Percentiles rank a stretch among this genome's conserved stretches.
These are phyloP conservation scores for Oreonectes daqikongensis DNA, from an alignment of 2,797 vertebrate genomes.

Conservation along the genomic window DNA sequence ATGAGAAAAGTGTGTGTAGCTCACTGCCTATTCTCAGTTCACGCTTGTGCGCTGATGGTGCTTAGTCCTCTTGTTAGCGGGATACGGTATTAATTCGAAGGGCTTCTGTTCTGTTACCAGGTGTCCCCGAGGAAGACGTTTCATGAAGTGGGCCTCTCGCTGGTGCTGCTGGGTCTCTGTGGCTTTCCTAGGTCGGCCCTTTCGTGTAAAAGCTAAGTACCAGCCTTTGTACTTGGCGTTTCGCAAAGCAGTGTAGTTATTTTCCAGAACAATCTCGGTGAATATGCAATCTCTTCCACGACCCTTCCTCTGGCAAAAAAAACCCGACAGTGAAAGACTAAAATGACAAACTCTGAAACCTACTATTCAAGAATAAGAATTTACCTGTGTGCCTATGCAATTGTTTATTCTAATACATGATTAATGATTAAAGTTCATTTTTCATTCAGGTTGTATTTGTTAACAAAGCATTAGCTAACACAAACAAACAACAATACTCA, in stretches of 20 bases:
- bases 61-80: conserved; percentile 93
- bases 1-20: not conserved
- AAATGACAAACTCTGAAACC: conserved; percentile 24
- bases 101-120: conserved; percentile 89
- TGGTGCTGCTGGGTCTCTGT: conserved; percentile 97
- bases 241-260: conserved; percentile 98
- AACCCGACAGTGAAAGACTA: conserved; percentile 12
- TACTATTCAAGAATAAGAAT: not conserved
- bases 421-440: not conserved
- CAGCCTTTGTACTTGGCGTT: conserved; percentile 97
- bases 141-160: conserved; percentile 99
- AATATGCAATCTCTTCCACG: conserved; percentile 98
- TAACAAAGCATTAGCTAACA: no score
- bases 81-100: conserved; percentile 95
- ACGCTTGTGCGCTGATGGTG: conserved; percentile 67
- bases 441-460: no score
- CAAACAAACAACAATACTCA: no score
- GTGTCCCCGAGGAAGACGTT: conserved; percentile 92
- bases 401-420: not conserved
- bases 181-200: conserved; percentile 93
- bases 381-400: conserved; percentile 1
- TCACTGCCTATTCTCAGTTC: conserved; percentile 67
- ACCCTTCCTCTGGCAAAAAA: conserved; percentile 85
- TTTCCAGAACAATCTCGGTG: conserved; percentile 98
- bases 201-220: conserved; percentile 99